Conservation (phyloP, 2,113 vertebrate genomes). For the Myrmecobius fasciatus region DNA sequence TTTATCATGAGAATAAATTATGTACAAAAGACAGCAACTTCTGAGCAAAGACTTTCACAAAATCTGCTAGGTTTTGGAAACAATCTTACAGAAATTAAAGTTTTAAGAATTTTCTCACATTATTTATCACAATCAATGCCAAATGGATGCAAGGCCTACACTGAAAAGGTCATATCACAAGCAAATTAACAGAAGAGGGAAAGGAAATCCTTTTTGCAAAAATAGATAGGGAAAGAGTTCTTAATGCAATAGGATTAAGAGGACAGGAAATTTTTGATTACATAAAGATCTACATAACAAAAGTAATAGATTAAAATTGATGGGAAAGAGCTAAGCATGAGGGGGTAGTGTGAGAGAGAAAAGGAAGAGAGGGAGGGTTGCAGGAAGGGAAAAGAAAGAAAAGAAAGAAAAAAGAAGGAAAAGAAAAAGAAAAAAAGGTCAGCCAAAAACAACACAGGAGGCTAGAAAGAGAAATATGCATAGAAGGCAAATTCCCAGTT, state of each 20-base stretch:
- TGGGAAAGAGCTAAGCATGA: neutral
- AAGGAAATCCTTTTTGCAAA: neutral
- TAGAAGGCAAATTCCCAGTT: neutral
- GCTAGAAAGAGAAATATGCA: neutral
- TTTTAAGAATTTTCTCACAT: neutral
- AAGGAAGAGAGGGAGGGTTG: no score
- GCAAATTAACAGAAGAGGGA: neutral
- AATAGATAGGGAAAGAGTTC: neutral
- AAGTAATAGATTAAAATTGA: neutral
- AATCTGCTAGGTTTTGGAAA: neutral
- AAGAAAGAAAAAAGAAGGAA: no score
- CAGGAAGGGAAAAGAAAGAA: no score
- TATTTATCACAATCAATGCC: neutral
- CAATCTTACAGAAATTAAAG: neutral
- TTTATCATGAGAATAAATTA: neutral
- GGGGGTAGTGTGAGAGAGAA: no score
- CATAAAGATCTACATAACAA: neutral
- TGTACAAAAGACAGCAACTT: neutral
- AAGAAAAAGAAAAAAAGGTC: neutral
- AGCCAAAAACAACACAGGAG: neutral
- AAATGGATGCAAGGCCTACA: neutral
- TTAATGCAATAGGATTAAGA: neutral
- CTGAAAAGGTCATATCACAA: neutral
- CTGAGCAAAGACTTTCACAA: neutral
- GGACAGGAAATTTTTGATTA: neutral